Percentiles rank a stretch among this genome's conserved stretches.
These are phyloP conservation scores for Epinotia ramella DNA, from an alignment of 2,888 invertebrate species.

Conservation along the genomic window DNA sequence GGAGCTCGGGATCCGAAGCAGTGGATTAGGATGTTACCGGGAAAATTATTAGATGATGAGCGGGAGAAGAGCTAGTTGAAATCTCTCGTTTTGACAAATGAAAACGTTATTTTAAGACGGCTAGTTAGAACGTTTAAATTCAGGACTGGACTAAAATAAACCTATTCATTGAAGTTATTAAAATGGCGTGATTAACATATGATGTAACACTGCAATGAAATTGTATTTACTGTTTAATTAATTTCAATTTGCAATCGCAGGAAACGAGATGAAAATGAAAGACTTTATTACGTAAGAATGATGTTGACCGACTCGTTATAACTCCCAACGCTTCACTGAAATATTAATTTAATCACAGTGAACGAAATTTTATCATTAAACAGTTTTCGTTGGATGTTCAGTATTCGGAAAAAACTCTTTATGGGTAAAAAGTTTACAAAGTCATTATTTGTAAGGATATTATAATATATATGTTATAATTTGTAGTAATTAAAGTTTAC, in stretches of 20 bases:
- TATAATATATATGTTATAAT: no score
- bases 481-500: no score
- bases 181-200: not conserved
- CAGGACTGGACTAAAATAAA: not conserved
- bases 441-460: no score
- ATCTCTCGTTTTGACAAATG: no score
- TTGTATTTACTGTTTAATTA: slow-evolving; percentile 1
- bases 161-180: not conserved
- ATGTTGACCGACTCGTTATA: slow-evolving; percentile 13
- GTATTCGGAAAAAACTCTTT: not conserved
- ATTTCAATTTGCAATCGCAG: slow-evolving; percentile 10
- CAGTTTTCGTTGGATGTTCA: not conserved
- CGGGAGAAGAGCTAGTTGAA: no score
- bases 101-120: no score
- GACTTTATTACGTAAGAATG: not conserved
- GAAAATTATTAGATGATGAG: no score
- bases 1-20: no score
- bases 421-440: not conserved
- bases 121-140: not conserved
- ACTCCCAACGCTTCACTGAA: slow-evolving; percentile 1
- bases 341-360: not conserved
- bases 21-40: no score
- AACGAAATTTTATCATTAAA: not conserved
- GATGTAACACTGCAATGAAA: not conserved
- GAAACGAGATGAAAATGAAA: slow-evolving; percentile 12